Base-by-base conservation (phyloP, 2,113 vertebrate genomes). In the Odontophorus gujanensis region DNA sequence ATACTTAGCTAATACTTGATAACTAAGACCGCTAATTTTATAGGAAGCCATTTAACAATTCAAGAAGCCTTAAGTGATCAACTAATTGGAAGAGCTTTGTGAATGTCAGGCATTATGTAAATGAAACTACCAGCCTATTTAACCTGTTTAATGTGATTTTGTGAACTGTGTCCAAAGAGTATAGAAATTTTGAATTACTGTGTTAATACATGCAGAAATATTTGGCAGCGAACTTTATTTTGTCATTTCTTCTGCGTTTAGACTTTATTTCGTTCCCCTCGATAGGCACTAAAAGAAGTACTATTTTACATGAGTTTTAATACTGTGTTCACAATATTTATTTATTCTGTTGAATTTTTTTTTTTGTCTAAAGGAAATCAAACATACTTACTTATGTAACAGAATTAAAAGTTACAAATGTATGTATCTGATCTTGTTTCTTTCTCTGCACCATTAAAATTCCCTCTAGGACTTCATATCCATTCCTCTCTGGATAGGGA, bases 101-200 rank as follows among this genome's bases (percentile, higher is more conserved):
- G 59, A 90, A 87, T 81, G 47, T 94, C 65, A 96, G 85, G 74
- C 50, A 87, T 89, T 90, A 95, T 85, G 81, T 53, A 90, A 97
- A 87, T 93, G 42, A 86, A 96, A 59, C 28, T 81, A 78, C 45
- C 76, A 81, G 36, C 24, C 58, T 90, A 63, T 90, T 94, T 89
- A 91, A 96, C 89, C 67, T 87, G 55, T 67, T 55, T 66, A 94
- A 92, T 57, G 51, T n/a, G 50, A 67, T 96, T 94, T 86, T 91
- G 68, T 94, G 78, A 91, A 86, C 71, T 72, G 21, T 77, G 65
- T 87, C 90, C 89, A 89, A 86, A 93, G 40, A 84, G 20, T 55
- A 73, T 62, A 45, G 47, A 32, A 34, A 87, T 47, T 9, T 20
- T 83, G 75, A 93, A 34, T 81, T 84, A 62, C 24, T 63, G 40